Base-by-base conservation (phyloP, 2,113 vertebrate species). In the Myotis brandtii region DNA sequence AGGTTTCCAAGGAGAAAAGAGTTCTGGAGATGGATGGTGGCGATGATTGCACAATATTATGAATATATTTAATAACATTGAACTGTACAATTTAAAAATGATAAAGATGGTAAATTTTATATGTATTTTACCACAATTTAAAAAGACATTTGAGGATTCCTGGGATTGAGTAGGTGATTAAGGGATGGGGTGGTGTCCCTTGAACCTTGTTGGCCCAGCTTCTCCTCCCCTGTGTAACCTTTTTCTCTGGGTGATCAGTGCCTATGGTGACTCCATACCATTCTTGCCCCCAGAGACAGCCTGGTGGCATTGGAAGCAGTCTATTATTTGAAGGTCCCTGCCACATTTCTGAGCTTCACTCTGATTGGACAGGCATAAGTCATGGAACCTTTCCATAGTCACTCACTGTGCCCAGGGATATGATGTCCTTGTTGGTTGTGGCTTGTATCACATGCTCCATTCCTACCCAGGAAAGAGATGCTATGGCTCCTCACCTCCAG, bases 401-500 rank as follows among this genome's bases (percentile, higher is more conserved):
- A 88, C 1, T 87, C 37, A 37, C 64, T 8, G 9, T n/a, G 54
- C 32, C n/a, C 34, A 59, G 70, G 46, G 37, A 21, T 48, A 72
- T 12, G 2, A 1, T 2, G 8, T 62, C 56, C 54, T 59, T 37
- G 75, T 80, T 91, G 91, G 77, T 23, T 83, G 23, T 40, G 16
- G 21, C 66, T 67, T 3, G 40, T 75, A 48, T 37, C 73, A n/a
- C 5, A 0, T 37, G 56, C 40, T 32, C 14, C 20, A 37, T 27
- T 5, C 3, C 1, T 46, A 13, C 20, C 13, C 5, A 4, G 1
- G 5, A 30, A 8, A 16, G 4, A 10, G 0, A 14, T 7, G 40
- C 10, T 1, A 5, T 7, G 13, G 6, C 40, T 83, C 4, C 2
- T 9, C 17, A 3, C 16, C 73, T 2, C 11, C 16, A 8, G 3